Conservation (phyloP, 1,140 invertebrate genomes). For the Diabrotica undecimpunctata region DNA sequence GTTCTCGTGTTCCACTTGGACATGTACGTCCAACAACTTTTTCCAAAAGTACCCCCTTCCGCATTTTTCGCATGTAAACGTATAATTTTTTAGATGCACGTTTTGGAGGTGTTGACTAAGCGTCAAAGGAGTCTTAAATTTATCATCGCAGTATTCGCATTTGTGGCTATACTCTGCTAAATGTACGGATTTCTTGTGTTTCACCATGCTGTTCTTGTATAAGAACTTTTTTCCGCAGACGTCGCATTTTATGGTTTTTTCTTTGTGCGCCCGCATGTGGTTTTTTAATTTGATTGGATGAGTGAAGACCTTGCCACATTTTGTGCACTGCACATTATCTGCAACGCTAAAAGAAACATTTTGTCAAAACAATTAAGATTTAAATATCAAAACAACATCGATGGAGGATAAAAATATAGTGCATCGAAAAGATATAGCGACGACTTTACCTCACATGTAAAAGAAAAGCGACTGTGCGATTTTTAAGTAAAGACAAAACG, state of each 20-base stretch:
- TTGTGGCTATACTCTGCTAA: conserved; percentile 22
- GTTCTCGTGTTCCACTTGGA: conserved; percentile 18
- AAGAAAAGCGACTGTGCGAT: no score
- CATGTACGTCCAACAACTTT: conserved; percentile 22
- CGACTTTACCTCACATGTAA: no score
- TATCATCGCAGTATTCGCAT: conserved; percentile 21
- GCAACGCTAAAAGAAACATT: background rate
- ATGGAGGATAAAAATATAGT: no score
- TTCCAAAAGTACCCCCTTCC: conserved; percentile 67
- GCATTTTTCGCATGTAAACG: conserved; percentile 61
- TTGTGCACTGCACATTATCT: conserved; percentile 6
- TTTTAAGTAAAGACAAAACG: no score
- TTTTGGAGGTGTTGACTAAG: conserved; percentile 15
- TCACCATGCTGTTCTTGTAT: conserved; percentile 19
- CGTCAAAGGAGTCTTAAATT: conserved; percentile 17
- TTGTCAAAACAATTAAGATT: no score
- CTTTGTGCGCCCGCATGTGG: conserved; percentile 10
- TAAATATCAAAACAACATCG: no score
- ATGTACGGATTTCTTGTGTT: conserved; percentile 23
- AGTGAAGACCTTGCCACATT: conserved; percentile 9
- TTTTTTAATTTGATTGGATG: conserved; percentile 6
- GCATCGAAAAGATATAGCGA: no score
- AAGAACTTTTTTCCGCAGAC: conserved; percentile 18
- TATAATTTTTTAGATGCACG: conserved; percentile 14
- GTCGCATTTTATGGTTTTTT: conserved; percentile 18